Base-by-base conservation (phyloP, 2,888 invertebrate genomes). In the Cremastobaeus sp. region DNA sequence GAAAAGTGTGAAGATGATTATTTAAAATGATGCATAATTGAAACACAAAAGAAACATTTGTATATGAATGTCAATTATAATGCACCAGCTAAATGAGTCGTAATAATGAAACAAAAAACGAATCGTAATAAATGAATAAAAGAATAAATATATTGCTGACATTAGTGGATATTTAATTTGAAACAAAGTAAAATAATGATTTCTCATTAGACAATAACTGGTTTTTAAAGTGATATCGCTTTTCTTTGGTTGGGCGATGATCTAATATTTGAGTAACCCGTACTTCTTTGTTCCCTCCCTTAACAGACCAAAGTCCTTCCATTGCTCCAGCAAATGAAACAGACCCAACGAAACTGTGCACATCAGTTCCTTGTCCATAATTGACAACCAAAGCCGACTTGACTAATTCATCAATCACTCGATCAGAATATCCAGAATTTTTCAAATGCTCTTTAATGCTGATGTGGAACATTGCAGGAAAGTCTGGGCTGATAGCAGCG, bases 251-350 rank as follows among this genome's bases (percentile, higher is more conserved):
- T n/a, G n/a, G n/a, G n/a, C 11, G 9, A 2, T 30, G 15, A 6
- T 25, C 30, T 48, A 39, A 30, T 54, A 11, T 3, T 11, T 47
- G 14, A 3, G 12, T n/a, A 20, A 43, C 21, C 20, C 37, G 6
- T 76, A 91, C 87, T 77, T 85, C 80, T 77, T 88, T 87, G 81
- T 92, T 92, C 41, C 92, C 92, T 39, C 90, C 91, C 76, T 89
- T 86, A 3, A 92, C 89, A 15, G 90, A 85, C 91, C 91, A 92
- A 34, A 92, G 83, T 11, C 88, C 87, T 18, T 84, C 83, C 18
- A 88, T 88, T 9, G 89, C 88, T 8, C 91, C 92, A 52, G 91
- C 91, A 55, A 91, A 76, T 1, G 91, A 89, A 0, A 88, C 84
- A 50, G 75, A 79, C 6, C 87, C 87, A 72, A 84, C 82, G 66